phyloP scores from a whole-genome alignment of 64 coral and sea anemone species.

The Stylophora pistillata region DNA sequence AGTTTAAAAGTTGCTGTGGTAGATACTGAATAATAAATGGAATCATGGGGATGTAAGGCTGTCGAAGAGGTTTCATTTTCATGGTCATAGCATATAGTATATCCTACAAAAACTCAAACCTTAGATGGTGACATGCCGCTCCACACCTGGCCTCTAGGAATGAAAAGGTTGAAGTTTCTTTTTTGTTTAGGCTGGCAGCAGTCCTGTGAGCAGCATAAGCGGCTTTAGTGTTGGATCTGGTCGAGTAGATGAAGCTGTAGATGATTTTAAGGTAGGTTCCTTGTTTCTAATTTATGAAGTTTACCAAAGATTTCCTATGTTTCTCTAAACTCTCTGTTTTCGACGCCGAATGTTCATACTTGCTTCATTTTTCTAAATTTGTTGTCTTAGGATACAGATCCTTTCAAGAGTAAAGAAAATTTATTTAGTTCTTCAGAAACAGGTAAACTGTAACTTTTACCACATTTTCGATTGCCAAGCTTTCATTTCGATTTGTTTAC shows the following conservation, averaged over 20 bases:
- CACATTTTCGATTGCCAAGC: not conserved
- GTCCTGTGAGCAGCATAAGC: constrained; percentile 99
- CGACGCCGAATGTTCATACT: not conserved
- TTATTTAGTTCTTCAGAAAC: constrained; percentile 82
- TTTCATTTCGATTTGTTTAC: not conserved
- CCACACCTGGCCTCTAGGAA: not conserved
- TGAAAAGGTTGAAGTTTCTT: not conserved
- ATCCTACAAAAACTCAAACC: too few species aligned
- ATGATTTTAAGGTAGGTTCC: constrained; percentile 95
- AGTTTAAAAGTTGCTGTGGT: too few species aligned
- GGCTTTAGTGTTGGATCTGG: constrained; percentile 99
- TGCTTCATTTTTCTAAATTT: not conserved
- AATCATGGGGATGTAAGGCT: too few species aligned
- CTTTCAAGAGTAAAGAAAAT: constrained; percentile 97
- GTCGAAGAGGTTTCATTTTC: too few species aligned
- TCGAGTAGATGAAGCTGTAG: constrained; percentile 97
- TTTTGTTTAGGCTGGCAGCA: constrained; percentile 82
- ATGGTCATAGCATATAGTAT: too few species aligned
- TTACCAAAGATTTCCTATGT: not conserved
- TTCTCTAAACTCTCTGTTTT: not conserved
- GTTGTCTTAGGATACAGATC: constrained; percentile 81
- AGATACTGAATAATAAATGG: too few species aligned
- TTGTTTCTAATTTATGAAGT: not conserved
- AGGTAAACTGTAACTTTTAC: constrained; percentile 12
- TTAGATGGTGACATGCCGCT: too few species aligned